These are phyloP conservation scores for Merops nubicus DNA, from an alignment of 2,113 vertebrate genomes.

Conservation along the genomic window DNA sequence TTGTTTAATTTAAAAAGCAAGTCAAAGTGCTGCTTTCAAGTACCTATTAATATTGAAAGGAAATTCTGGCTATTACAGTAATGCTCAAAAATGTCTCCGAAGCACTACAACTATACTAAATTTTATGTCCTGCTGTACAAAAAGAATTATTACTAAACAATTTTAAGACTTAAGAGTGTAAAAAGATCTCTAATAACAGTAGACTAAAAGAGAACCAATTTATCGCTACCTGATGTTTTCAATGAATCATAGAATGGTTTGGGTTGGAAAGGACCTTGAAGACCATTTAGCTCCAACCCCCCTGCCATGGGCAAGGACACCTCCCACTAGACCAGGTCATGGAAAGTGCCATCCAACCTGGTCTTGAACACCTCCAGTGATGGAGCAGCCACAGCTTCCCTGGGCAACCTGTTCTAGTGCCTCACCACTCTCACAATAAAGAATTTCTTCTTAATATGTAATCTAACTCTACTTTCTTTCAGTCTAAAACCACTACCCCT, in stretches of 20 bases:
- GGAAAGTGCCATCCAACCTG: not conserved
- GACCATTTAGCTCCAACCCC: no score
- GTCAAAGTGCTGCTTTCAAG: slow-evolving; percentile 28
- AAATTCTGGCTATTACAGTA: slow-evolving; percentile 10
- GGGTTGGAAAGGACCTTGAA: no score
- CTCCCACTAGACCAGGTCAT: not conserved
- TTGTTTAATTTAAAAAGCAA: slow-evolving; percentile 39
- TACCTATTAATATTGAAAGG: slow-evolving; percentile 27
- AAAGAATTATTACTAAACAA: not conserved
- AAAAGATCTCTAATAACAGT: not conserved
- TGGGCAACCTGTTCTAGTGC: not conserved
- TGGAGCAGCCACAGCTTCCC: not conserved
- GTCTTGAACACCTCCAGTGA: not conserved
- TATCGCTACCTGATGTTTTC: not conserved
- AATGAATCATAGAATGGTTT: not conserved
- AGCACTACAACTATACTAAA: not conserved
- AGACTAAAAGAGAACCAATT: not conserved
- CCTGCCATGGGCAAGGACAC: no score
- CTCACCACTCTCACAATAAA: not conserved
- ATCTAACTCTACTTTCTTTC: no score
- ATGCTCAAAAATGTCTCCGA: not conserved
- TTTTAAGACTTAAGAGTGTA: not conserved
- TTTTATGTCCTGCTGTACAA: not conserved
- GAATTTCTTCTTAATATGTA: no score
- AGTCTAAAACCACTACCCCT: no score